phyloP scores from a whole-genome alignment of 2,113 vertebrate genomes.

The Etia nguti region DNA sequence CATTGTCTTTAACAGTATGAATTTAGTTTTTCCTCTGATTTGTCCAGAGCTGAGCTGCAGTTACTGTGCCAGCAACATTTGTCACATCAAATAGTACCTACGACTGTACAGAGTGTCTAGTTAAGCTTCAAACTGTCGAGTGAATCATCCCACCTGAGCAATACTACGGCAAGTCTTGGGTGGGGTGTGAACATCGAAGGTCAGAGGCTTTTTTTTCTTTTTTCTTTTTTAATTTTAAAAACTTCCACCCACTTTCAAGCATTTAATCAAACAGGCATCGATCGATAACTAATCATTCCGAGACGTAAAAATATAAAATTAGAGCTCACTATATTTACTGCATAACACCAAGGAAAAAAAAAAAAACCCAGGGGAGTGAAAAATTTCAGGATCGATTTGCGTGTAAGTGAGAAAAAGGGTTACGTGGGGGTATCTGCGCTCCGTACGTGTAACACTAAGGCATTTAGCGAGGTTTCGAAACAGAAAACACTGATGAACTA shows the following conservation, averaged over 20 bases:
- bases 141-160: slow-evolving; percentile 19
- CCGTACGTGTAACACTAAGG: slow-evolving; percentile 64
- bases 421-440: slow-evolving; percentile 25
- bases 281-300: slow-evolving; percentile 25
- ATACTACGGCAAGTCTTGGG: not conserved
- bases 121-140: slow-evolving; percentile 18
- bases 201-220: not conserved
- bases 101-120: slow-evolving; percentile 53
- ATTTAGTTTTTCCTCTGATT: not conserved
- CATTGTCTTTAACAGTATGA: not conserved
- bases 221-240: not conserved
- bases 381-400: slow-evolving; percentile 7
- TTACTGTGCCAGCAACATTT: slow-evolving; percentile 45
- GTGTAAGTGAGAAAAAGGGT: slow-evolving; percentile 8
- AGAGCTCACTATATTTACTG: slow-evolving; percentile 46
- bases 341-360: slow-evolving; percentile 31
- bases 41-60: slow-evolving; percentile 20
- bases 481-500: slow-evolving; percentile 58
- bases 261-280: slow-evolving; percentile 35
- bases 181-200: slow-evolving; percentile 24
- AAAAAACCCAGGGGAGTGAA: not conserved
- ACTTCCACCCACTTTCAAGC: slow-evolving; percentile 27
- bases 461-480: slow-evolving; percentile 68
- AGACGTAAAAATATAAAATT: slow-evolving; percentile 32
- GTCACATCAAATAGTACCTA: slow-evolving; percentile 43